Evolutionary conservation across 92 coral and sea anemone species (phyloP), one percentile per base, ranked within the genome.

Genomic region (Siderastrea radians): DNA sequence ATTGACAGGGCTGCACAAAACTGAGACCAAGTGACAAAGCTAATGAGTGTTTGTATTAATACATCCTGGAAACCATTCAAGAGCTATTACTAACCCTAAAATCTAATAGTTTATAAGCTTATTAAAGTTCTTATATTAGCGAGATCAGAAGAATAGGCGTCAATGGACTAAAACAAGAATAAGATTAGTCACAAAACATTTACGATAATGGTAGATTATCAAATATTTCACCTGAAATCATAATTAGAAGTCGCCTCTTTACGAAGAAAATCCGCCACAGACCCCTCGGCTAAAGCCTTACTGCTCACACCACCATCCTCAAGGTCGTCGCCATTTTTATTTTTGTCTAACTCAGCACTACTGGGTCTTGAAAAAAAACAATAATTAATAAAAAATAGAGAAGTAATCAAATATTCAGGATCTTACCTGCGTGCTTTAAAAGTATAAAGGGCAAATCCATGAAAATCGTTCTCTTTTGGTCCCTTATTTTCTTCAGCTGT

Each of bases 361-460:
- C 54, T 88, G 38, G 93, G 98, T 52, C 98, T 95, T 44, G 51
- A 47, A 82, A 71, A 3, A 16, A 7, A 59, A 2, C 43, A 81
- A 9, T 54, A 9, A 57, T 52, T 44, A 16, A 54, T 7, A 45
- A 14, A n/a, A n/a, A 6, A 68, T 45, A 44, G 45, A 55, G 6
- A 64, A 12, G 68, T 3, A 51, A 68, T 55, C 54, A 44, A 50
- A 49, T 17, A 0, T 47, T 12, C 2, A 6, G 61, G 45, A 10
- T 13, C 66, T 5, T 73, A 97, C 99, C 99, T 97, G 81, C 96
- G 95, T 58, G 98, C 91, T 62, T 94, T 95, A 77, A 88, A 96
- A 43, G 94, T 95, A 78, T 97, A 97, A 13, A 97, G 91, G 4
- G 97, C 96, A 91, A 87, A 95, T 74, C 98, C 98, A 78, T 83